Percentiles rank a stretch among this genome's conserved stretches.
Conservation (phyloP, 2,797 vertebrate genomes). For the Aplochiton taeniatus region DNA sequence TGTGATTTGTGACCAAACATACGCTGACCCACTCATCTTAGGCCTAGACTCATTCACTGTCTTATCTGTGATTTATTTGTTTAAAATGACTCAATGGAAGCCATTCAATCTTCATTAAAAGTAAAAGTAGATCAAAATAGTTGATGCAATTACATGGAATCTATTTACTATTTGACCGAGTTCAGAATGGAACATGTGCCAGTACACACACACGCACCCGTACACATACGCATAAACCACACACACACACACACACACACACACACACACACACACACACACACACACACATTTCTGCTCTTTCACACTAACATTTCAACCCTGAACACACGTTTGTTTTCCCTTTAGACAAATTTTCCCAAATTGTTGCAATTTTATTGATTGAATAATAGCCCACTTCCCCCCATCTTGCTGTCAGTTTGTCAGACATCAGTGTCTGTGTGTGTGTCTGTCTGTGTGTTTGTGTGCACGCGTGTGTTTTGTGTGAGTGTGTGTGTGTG, state of each 20-base stretch:
- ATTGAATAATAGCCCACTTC: constrained; percentile 90
- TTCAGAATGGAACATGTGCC: too few species aligned
- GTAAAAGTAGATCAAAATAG: too few species aligned
- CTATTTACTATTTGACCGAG: too few species aligned
- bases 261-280: constrained; percentile 3
- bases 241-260: constrained; percentile 5
- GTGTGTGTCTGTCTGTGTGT: constrained; percentile 8
- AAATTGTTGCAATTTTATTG: constrained; percentile 87
- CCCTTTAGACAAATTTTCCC: constrained; percentile 83
- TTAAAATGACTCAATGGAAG: too few species aligned
- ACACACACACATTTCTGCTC: constrained; percentile 25
- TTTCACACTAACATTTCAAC: constrained; percentile 65
- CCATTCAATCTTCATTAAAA: too few species aligned
- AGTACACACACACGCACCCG: not conserved
- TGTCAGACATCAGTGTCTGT: constrained; percentile 16
- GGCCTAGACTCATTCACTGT: too few species aligned
- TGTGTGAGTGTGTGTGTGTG: not conserved
- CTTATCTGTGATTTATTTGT: too few species aligned
- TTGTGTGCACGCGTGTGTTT: constrained; percentile 20
- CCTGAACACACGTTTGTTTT: constrained; percentile 80
- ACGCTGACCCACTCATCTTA: too few species aligned
- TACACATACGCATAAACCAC: constrained; percentile 16
- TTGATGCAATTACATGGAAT: too few species aligned
- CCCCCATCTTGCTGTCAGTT: constrained; percentile 82
- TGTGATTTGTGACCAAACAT: too few species aligned